These are phyloP conservation scores for Blastobasis lacticolella DNA, from an alignment of 2,888 invertebrate species.

Conservation along the genomic window DNA sequence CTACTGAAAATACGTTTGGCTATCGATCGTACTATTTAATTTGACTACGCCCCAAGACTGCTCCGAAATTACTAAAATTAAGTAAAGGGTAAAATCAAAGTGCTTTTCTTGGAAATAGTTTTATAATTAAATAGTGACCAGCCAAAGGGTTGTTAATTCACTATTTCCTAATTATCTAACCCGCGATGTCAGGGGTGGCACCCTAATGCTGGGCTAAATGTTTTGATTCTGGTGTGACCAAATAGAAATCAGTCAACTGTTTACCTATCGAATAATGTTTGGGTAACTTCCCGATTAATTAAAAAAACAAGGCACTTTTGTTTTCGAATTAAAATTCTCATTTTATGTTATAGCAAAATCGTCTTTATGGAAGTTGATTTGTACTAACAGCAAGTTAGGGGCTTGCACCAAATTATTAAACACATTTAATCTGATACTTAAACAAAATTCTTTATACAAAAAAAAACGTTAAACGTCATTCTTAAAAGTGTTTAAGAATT, in stretches of 20 bases:
- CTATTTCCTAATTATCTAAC: conserved; percentile 68
- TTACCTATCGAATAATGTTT: background rate
- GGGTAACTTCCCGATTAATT: background rate
- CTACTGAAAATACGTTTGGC: too few species aligned
- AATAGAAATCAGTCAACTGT: conserved; percentile 3
- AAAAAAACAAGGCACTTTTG: background rate
- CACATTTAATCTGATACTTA: too few species aligned
- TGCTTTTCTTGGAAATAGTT: conserved; percentile 35
- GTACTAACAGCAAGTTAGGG: too few species aligned
- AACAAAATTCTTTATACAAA: too few species aligned
- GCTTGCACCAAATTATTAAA: too few species aligned
- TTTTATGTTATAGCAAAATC: background rate
- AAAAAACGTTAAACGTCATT: too few species aligned
- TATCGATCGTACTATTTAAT: background rate
- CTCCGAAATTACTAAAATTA: too few species aligned
- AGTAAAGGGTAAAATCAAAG: too few species aligned
- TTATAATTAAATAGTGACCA: conserved; percentile 36
- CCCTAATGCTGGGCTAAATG: conserved; percentile 28
- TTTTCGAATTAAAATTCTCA: background rate
- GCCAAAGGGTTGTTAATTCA: conserved; percentile 56
- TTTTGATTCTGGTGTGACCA: conserved; percentile 23
- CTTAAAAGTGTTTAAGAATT: too few species aligned
- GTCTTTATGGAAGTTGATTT: too few species aligned
- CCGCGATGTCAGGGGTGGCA: conserved; percentile 25
- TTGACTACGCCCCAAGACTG: conserved; percentile 1